Evolutionary conservation across 2,113 vertebrate species (phyloP).

Genomic region (Philantomba maxwellii): DNA sequence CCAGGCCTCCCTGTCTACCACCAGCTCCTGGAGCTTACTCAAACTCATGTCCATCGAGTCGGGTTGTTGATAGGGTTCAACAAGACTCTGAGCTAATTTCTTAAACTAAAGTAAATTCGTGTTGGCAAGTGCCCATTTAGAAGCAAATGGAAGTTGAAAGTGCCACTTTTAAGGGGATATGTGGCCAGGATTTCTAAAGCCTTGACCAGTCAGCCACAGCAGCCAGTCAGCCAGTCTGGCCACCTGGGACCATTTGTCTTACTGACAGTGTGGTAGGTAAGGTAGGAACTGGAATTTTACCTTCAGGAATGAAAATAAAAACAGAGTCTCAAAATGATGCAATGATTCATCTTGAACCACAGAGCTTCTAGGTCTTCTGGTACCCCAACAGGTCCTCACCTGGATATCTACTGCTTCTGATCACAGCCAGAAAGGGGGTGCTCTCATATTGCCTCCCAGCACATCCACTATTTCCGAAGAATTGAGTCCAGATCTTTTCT

Average conservation of each 20-base stretch:
- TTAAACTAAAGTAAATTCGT: background rate
- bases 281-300: background rate
- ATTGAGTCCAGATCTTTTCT: background rate
- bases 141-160: background rate
- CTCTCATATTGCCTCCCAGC: background rate
- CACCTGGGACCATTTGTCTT: no score
- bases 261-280: background rate
- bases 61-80: background rate
- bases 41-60: background rate
- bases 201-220: background rate
- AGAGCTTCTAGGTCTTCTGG: background rate
- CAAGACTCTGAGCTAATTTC: background rate
- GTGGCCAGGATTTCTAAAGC: background rate
- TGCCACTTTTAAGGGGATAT: background rate
- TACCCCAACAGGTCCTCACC: background rate
- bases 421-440: background rate
- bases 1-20: background rate
- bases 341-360: background rate
- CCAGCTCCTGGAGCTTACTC: background rate
- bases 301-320: conserved; percentile 11
- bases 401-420: background rate
- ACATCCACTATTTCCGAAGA: background rate
- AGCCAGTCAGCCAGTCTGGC: background rate
- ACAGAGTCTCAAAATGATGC: background rate
- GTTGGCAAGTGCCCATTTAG: background rate